Conservation (phyloP, 2,888 invertebrate species). For the Acleris literana region DNA sequence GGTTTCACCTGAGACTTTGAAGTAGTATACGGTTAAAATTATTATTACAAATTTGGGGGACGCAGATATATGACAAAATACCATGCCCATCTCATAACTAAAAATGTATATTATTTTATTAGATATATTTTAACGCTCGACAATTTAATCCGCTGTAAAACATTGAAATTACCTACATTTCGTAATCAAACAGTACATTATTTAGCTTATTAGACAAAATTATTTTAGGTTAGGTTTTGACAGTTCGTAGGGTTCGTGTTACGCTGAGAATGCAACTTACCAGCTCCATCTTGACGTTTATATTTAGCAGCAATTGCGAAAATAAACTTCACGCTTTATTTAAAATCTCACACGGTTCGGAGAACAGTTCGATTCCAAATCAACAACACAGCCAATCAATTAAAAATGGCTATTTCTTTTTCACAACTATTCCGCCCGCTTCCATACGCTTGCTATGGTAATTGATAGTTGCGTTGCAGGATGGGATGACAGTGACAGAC, state of each 20-base stretch:
- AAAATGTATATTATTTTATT: too few species aligned
- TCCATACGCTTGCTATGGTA: too few species aligned
- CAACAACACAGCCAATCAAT: background rate
- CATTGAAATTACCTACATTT: too few species aligned
- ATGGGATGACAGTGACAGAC: too few species aligned
- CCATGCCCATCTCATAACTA: too few species aligned
- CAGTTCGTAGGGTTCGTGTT: constrained; percentile 3
- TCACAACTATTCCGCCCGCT: background rate
- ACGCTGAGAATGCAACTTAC: constrained; percentile 9
- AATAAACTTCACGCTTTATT: background rate
- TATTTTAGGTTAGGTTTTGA: constrained; percentile 21
- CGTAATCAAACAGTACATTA: background rate
- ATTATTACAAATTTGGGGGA: too few species aligned
- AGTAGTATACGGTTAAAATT: too few species aligned
- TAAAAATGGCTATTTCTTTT: background rate
- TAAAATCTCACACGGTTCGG: background rate
- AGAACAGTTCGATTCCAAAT: background rate
- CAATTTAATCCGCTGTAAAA: too few species aligned
- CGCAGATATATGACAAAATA: too few species aligned
- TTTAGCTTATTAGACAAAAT: background rate
- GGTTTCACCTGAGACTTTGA: too few species aligned
- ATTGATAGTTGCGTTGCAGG: too few species aligned
- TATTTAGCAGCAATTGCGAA: background rate
- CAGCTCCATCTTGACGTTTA: constrained; percentile 24
- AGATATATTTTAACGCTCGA: too few species aligned